Evolutionary conservation across 2,113 vertebrate genomes (phyloP), one percentile per base, ranked within the genome.

Genomic region (Gallinago media): DNA sequence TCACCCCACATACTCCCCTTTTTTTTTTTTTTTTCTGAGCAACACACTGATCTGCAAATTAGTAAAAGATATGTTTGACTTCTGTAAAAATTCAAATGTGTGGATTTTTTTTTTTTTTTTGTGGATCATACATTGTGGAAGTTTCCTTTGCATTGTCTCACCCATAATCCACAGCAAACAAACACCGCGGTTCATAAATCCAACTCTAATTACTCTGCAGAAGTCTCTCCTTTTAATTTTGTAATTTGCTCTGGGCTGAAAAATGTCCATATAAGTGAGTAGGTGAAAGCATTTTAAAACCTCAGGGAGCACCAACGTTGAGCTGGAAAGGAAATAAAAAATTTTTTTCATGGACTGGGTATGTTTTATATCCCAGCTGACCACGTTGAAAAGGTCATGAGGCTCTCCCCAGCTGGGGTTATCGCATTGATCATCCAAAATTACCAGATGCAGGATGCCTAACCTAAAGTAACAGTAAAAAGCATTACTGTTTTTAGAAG

Each of bases 231-330:
- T 86, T 91, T 86, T 67, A 74, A 76, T 92, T 88, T 54, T 70
- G 72, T 77, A 72, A 67, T 88, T 85, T 84, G 49, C 21, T 85
- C 26, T 68, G 13, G 27, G 40, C 55, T 92, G 83, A 92, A 88
- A 92, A 67, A 73, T 22, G 55, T 74, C 26, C 29, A 5, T 80
- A 15, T 61, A 86, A 83, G 11, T 71, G 78, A 91, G 72, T 47
- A 74, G 59, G 86, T 80, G 42, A 92, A 88, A 88, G 26, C 25
- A 42, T 86, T 91, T 91, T 80, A 71, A 95, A 96, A 74, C 68
- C 4, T 0, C 55, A 81, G 59, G 47, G 55, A 94, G 12, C 7
- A 9, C 15, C 75, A 34, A 1, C 32, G 20, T 42, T 86, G 63
- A 66, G 13, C 34, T 83, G n/a, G 62, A 86, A 80, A 90, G 34